These are phyloP conservation scores for Cryptophagus acutangulus DNA, from an alignment of 2,888 invertebrate species.

Conservation along the genomic window DNA sequence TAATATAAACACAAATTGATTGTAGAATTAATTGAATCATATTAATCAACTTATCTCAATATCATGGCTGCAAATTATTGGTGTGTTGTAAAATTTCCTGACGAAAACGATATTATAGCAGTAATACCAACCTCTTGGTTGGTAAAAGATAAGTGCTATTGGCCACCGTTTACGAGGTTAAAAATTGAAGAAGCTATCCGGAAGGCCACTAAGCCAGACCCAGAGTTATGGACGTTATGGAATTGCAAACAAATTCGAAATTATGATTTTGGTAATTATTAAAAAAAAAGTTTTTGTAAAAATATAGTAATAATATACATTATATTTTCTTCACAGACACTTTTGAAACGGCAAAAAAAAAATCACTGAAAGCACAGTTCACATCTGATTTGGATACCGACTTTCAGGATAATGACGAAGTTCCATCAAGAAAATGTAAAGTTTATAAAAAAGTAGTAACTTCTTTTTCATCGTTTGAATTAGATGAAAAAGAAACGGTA, in stretches of 20 bases:
- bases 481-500: background rate
- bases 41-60: no score
- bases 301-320: background rate
- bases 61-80: no score
- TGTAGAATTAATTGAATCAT: no score
- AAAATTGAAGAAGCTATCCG: background rate
- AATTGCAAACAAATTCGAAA: background rate
- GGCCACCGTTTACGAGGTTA: background rate
- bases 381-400: slow-evolving; percentile 1
- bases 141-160: slow-evolving; percentile 1
- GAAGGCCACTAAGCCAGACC: background rate
- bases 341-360: slow-evolving; percentile 1
- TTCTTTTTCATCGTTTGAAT: background rate
- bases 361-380: background rate
- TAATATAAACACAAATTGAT: no score
- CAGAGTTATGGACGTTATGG: background rate
- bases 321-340: background rate
- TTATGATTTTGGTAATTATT: background rate
- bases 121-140: slow-evolving; percentile 1
- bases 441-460: background rate
- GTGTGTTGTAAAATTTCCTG: slow-evolving; percentile 2
- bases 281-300: background rate
- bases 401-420: background rate
- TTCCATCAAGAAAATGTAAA: background rate
- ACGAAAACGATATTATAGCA: background rate